Base-by-base conservation (phyloP, 2,113 vertebrate genomes). In the Alethe diademata region DNA sequence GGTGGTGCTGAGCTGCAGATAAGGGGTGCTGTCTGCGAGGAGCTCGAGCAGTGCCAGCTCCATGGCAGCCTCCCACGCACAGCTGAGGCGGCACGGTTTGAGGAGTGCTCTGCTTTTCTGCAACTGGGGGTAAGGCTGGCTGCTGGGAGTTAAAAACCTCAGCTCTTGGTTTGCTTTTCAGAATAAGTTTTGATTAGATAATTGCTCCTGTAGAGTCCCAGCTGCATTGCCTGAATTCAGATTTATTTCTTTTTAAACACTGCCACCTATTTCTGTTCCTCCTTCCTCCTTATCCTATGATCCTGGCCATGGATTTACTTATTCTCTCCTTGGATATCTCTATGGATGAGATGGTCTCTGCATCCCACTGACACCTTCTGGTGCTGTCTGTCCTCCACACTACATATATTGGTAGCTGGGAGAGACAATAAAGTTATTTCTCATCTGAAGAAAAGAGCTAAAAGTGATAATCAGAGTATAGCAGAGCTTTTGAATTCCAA, bases 121-220 rank as follows among this genome's bases (percentile, higher is more conserved):
- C n/a, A 19, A 47, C 14, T 22, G 11, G 26, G 43, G 45, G 22
- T 43, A 51, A 86, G 54, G 78, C 42, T 61, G 57, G 11, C n/a
- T 70, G 60, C 26, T 60, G 57, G 47, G 56, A 88, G 45, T 84
- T 73, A 62, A 65, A 81, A 40, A 17, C 1, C 19, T 29, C 43
- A 66, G 43, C 85, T 62, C n/a, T 23, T 40, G n/a, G 25, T 82
- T 79, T 93, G 36, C 57, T 86, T 93, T 89, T 66, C 81, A 92
- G 83, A 89, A 67, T 72, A 40, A 73, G 26, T 92, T 95, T 88
- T 86, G 84, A 71, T 94, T 85, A 80, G 83, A 47, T 92, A 81
- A 93, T 86, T 90, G 28, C 43, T 64, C 28, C 38, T 72, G 45
- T 45, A 66, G 36, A 85, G 17, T 28, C 50, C 22, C 70, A 79